These are phyloP conservation scores for Sapayoa aenigma DNA, from an alignment of 2,113 vertebrate species.

Conservation along the genomic window DNA sequence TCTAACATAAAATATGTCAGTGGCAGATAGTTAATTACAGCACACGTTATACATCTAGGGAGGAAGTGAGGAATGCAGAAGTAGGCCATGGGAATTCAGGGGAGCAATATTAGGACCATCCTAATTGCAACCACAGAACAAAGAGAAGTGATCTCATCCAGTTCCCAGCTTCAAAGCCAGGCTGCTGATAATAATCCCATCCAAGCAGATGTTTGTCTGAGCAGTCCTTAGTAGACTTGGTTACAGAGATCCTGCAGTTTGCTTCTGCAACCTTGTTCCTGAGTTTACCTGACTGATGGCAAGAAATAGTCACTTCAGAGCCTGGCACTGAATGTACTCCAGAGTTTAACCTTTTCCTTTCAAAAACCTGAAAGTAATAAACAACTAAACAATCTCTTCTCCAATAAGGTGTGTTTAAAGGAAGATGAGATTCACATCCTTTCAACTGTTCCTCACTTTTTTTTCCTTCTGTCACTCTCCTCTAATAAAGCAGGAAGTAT, in stretches of 20 bases:
- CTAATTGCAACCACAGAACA: neutral
- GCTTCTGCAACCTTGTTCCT: neutral
- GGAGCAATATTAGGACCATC: neutral
- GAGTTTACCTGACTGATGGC: neutral
- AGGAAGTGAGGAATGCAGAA: neutral
- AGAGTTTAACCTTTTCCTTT: neutral
- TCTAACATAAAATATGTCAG: neutral
- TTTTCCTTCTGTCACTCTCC: neutral
- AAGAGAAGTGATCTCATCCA: neutral
- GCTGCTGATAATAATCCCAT: neutral
- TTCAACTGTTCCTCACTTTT: neutral
- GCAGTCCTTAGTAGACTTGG: neutral
- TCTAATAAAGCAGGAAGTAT: neutral
- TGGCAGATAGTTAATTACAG: neutral
- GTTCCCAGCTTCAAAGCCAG: neutral
- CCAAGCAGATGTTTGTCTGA: neutral
- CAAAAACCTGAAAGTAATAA: neutral
- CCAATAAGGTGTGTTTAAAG: neutral
- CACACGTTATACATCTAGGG: neutral
- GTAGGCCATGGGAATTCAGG: neutral
- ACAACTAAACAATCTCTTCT: neutral
- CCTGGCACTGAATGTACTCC: neutral
- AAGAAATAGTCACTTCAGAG: neutral
- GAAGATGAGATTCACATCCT: neutral
- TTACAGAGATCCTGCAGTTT: fast-evolving